Percentiles rank a stretch among this genome's conserved stretches.
Evolutionary conservation across 2,888 invertebrate genomes (phyloP).

Genomic region (Polyploca ridens): DNA sequence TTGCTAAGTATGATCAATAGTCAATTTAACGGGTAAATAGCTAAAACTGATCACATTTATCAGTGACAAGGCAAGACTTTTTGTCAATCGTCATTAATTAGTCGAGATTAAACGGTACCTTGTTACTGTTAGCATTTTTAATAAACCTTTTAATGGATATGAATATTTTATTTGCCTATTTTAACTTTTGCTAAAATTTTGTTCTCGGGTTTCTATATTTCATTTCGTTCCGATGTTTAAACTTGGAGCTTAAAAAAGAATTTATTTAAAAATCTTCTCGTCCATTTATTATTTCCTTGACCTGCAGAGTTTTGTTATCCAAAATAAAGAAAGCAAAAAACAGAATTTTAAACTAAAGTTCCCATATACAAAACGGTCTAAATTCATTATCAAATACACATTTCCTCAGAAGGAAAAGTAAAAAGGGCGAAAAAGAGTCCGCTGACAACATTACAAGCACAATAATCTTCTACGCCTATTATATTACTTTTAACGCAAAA

Average conservation of each 20-base stretch:
- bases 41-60: constrained; percentile 65
- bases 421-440: not conserved
- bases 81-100: constrained; percentile 50
- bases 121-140: not conserved
- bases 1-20: constrained; percentile 79
- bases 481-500: constrained; percentile 29
- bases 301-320: too few species aligned
- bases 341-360: too few species aligned
- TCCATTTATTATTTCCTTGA: too few species aligned
- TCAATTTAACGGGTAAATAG: constrained; percentile 75
- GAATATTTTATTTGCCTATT: not conserved
- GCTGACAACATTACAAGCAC: constrained; percentile 1
- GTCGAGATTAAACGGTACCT: constrained; percentile 21
- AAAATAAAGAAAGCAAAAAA: too few species aligned
- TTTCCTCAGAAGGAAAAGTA: not conserved
- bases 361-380: too few species aligned
- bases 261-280: too few species aligned
- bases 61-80: constrained; percentile 54
- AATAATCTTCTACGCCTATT: constrained; percentile 7
- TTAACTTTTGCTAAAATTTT: not conserved
- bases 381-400: not conserved
- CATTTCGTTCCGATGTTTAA: not conserved
- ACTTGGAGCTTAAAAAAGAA: not conserved
- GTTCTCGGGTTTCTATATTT: not conserved
- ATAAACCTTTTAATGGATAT: not conserved